Evolutionary conservation across 2,888 invertebrate genomes (phyloP).

Genomic region (Girardia tigrina): DNA sequence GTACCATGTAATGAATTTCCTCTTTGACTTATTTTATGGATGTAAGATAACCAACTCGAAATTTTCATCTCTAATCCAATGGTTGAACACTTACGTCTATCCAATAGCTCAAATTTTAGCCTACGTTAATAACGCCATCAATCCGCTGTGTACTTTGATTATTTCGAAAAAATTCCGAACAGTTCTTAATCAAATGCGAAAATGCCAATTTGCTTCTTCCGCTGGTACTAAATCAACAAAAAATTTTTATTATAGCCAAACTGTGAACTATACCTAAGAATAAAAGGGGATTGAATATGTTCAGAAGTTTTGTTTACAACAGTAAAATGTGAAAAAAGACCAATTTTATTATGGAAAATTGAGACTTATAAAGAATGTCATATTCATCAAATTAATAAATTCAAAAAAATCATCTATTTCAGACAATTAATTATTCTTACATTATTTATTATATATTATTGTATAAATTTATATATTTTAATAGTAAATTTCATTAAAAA

Average conservation of each 20-base stretch:
- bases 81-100: constrained; percentile 25
- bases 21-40: constrained; percentile 29
- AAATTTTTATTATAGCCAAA: neutral
- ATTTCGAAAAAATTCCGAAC: constrained; percentile 29
- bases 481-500: too few relatives aligned
- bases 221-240: neutral
- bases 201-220: constrained; percentile 15
- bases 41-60: neutral
- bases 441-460: too few relatives aligned
- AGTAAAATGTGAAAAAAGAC: too few relatives aligned
- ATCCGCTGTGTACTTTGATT: constrained; percentile 30
- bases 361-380: too few relatives aligned
- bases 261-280: neutral
- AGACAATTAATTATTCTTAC: too few relatives aligned
- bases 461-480: too few relatives aligned
- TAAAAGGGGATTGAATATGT: too few relatives aligned
- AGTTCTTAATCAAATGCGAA: neutral
- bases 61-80: neutral
- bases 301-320: too few relatives aligned
- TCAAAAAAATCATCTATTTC: too few relatives aligned
- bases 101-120: constrained; percentile 27
- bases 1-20: constrained; percentile 30
- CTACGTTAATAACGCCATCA: constrained; percentile 27
- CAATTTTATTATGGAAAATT: too few relatives aligned
- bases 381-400: too few relatives aligned